These are phyloP conservation scores for Channa striata DNA, from an alignment of 2,797 vertebrate species.

Conservation along the genomic window DNA sequence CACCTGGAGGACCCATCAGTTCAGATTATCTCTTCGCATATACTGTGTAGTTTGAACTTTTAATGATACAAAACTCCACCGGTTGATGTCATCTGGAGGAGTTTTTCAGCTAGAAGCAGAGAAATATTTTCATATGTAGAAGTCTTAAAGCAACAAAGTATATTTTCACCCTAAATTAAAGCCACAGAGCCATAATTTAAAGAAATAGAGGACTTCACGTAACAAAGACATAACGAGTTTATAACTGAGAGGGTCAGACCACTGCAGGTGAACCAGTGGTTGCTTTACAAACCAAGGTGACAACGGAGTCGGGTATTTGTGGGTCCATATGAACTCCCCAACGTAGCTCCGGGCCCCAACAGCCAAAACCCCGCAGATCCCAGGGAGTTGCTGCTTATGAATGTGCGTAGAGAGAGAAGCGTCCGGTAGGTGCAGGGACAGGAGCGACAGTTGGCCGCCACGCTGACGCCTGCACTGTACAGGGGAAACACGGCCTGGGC, in stretches of 20 bases:
- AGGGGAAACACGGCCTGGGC: slow-evolving; percentile 87
- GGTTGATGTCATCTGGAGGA: too few relatives aligned
- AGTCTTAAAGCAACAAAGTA: too few relatives aligned
- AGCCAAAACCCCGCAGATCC: slow-evolving; percentile 90
- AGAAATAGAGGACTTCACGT: too few relatives aligned
- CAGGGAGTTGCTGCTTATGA: slow-evolving; percentile 90
- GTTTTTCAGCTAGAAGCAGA: too few relatives aligned
- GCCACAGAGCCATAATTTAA: too few relatives aligned
- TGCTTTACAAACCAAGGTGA: slow-evolving; percentile 86
- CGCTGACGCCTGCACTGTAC: slow-evolving; percentile 87
- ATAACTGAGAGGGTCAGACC: background rate
- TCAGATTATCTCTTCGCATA: too few relatives aligned
- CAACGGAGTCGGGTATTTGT: slow-evolving; percentile 90
- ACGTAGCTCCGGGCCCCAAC: slow-evolving; percentile 86
- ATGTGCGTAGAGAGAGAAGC: slow-evolving; percentile 88
- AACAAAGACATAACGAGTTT: too few relatives aligned
- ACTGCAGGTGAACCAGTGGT: background rate
- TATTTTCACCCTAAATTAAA: too few relatives aligned
- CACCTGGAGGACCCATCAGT: too few relatives aligned
- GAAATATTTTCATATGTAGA: too few relatives aligned
- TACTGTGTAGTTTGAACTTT: too few relatives aligned
- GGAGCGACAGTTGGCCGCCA: slow-evolving; percentile 88
- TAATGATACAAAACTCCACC: too few relatives aligned
- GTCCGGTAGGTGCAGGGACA: slow-evolving; percentile 88
- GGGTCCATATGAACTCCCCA: slow-evolving; percentile 89